Base-by-base conservation (phyloP, 2,797 vertebrate genomes). In the Lagodon rhomboides region DNA sequence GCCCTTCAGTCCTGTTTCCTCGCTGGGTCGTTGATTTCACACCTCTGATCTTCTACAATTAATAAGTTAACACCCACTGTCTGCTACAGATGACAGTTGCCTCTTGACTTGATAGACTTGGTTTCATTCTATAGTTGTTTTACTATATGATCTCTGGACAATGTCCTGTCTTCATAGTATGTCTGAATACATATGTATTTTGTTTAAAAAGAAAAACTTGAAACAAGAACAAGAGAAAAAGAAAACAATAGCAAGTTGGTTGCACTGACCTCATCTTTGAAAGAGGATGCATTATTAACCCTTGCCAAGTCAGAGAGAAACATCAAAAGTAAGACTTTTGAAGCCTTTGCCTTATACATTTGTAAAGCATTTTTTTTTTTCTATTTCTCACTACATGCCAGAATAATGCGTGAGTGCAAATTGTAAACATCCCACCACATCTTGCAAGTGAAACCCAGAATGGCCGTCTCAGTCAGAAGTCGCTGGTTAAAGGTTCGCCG, bases 361-460 rank as follows among this genome's bases (percentile, higher is more conserved):
- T 53, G 10, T 34, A 56, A 63, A 59, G 18, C 4, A 5, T 11
- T 58, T 30, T 58, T 25, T 30, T 12, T 63, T 58, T 74, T 38
- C 3, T 17, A 1, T 68, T 68, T 56, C 54, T 25, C 15, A 9
- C 15, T 43, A 41, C 68, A 74, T 44, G 34, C 16, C 56, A 73
- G 15, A 61, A 64, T 50, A 63, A 76, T 46, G 13, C 68, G 15
- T 58, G 17, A 59, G 30, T 51, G 22, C 51, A 80, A 86, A 88
- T 72, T 51, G 41, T 38, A 73, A 67, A 75, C 63, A 74, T 71
- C 67, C 5, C 53, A 49, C 41, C 34, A 62, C 34, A 63, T 70
- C 56, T 81, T 70, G 27, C 63, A 77, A 88, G 80, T 91, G 61
- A 92, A 94, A 90, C 53, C 53, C 82, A 79, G 87, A 85, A 77